Base-by-base conservation (phyloP, 2,797 vertebrate species). In the Odontamblyopus rebecca region DNA sequence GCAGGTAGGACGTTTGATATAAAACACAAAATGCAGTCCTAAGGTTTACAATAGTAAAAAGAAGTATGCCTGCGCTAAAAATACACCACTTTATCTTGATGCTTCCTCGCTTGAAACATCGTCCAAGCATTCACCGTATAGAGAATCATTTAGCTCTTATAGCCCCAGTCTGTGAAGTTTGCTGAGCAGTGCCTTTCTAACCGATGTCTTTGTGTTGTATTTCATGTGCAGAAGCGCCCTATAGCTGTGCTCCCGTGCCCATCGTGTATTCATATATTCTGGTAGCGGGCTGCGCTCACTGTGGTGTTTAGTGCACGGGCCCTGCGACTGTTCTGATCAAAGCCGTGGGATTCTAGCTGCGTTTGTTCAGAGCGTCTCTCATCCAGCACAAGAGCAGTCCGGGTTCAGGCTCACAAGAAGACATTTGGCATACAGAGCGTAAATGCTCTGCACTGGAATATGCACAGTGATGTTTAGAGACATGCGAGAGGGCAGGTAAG, bases 331-430 rank as follows among this genome's bases (percentile, higher is more conserved):
- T 63, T 73, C 70, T 41, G n/a, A 71, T 79, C 61, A 82, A 77
- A 83, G 70, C 19, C 9, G 7, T 80, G 78, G 68, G 68, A 83
- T 81, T 81, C 76, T 68, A 62, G 70, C 64, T 38, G 6, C 53
- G 30, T 68, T 56, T 68, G 30, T 18, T 53, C 12, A 26, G 51
- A 70, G 29, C 41, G 48, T 54, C 70, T 72, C 83, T 77, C 53
- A 48, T 74, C 62, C 63, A 41, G 9, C 57, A 26, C 29, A 19
- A 53, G 27, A 50, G 13, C 12, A 30, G n/a, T 13, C n/a, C 5
- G 38, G 15, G 62, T 12, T 63, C 26, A 12, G 19, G 62, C n/a
- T 44, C 9, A 66, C 16, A 66, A 29, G 15, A 66, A 44, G 44
- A 66, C 44, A 50, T 65, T 61, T 48, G 4, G 23, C 23, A 65